phyloP scores from a whole-genome alignment of 2,113 vertebrate species.

The Trogon surrucura region DNA sequence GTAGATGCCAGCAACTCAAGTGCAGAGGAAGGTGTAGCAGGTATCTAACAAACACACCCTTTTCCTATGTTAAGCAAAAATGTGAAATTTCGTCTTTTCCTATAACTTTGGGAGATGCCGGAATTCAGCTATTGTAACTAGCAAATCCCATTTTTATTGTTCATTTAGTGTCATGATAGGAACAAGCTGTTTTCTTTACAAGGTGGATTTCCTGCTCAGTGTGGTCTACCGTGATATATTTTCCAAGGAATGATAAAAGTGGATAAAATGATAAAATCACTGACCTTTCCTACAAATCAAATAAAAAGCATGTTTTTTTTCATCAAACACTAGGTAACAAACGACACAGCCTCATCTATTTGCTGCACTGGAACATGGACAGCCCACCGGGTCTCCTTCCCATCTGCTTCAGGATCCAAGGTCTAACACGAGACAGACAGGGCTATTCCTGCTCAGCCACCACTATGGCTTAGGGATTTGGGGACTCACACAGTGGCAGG shows the following conservation, averaged over 20 bases:
- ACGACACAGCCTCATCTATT: neutral
- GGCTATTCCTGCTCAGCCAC: neutral
- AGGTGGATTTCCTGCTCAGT: neutral
- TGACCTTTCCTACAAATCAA: neutral
- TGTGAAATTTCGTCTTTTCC: neutral
- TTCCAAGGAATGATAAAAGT: neutral
- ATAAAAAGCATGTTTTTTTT: neutral
- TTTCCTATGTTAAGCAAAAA: neutral
- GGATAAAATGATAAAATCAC: neutral
- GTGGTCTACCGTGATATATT: neutral
- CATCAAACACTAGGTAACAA: neutral
- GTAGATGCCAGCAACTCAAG: neutral
- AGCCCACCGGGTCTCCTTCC: neutral
- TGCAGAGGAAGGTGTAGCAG: neutral
- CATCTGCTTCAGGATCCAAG: neutral
- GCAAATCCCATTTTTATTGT: fast-evolving
- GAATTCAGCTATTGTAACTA: neutral
- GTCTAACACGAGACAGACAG: neutral
- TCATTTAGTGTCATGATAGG: neutral
- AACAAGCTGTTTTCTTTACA: constrained; percentile 5
- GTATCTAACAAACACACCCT: neutral
- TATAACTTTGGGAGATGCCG: neutral
- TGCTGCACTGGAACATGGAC: neutral
- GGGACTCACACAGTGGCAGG: neutral
- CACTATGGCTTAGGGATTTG: neutral